Base-by-base conservation (phyloP, 2,888 invertebrate species). In the Caenorhabditis japonica region DNA sequence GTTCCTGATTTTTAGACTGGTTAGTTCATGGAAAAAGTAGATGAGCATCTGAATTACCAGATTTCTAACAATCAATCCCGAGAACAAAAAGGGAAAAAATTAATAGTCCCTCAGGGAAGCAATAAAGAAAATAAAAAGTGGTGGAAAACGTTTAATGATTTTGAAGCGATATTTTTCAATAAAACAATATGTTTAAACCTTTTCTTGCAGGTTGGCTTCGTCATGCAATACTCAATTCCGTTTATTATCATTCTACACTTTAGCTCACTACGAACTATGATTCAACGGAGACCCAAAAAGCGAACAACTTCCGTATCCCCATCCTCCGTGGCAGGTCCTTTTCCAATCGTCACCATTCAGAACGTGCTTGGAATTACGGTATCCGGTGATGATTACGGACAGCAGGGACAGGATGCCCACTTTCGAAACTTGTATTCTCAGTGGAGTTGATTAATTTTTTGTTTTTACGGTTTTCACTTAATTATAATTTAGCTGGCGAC, bases 221-320 rank as follows among this genome's bases (percentile, higher is more conserved):
- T 21, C n/a, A 27, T 66, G 3, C 66, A 66, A 34, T 66, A 66
- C 38, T 38, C 51, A 30, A 66, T 66, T 27, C 66, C 66, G 2
- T 21, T 51, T 36, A 51, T 44, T 17, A 23, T 66, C 17, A 44
- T 56, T 23, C 15, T 49, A 27, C 66, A 51, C 51, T 51, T 52
- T 58, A 55, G 55, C 21, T 27, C 43, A 23, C n/a, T 49, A 10
- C 51, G 56, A 33, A 38, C 43, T 12, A 21, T 15, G 10, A 34
- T 55, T 19, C 55, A 55, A 15, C 41, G 53, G 25, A 23, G 64
- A 8, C 41, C 41, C 10, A 10, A 43, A 4, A 30, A 38, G 23
- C 27, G 55, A 23, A 21, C 38, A 15, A 12, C 4, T 4, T 23
- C 55, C 4, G n/a, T 64, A n/a, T 64, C 64, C 4, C 64, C 64